Evolutionary conservation across 2,888 invertebrate species (phyloP).

Genomic region (Mythimna ferrago): DNA sequence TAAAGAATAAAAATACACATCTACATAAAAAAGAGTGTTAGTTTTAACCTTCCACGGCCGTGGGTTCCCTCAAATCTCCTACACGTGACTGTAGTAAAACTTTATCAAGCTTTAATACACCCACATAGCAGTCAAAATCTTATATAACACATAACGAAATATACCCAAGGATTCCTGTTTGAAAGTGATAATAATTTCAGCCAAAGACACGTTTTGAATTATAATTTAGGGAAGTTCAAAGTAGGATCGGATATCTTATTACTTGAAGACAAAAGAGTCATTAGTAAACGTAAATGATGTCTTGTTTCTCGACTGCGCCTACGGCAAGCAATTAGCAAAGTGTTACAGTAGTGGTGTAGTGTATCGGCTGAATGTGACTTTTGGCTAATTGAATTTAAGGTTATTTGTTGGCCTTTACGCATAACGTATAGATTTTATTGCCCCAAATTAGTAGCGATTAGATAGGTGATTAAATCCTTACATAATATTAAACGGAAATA

Average conservation of each 20-base stretch:
- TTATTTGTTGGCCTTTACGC: slow-evolving; percentile 2
- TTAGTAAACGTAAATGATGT: slow-evolving; percentile 17
- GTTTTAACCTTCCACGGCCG: not conserved
- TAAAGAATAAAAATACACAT: no score
- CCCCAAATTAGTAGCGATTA: not conserved
- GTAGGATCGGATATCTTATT: slow-evolving; percentile 24
- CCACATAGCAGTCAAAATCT: slow-evolving; percentile 17
- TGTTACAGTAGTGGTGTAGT: slow-evolving; percentile 11
- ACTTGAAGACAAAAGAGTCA: slow-evolving; percentile 37
- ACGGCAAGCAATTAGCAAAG: slow-evolving; percentile 51
- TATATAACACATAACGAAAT: slow-evolving; percentile 19
- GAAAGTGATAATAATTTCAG: slow-evolving; percentile 42
- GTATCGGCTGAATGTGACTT: slow-evolving; percentile 17
- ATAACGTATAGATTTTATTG: slow-evolving; percentile 9
- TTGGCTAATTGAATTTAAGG: slow-evolving; percentile 18
- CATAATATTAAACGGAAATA: no score
- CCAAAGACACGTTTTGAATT: slow-evolving; percentile 28
- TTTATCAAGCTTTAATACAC: slow-evolving; percentile 14
- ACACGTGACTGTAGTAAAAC: slow-evolving; percentile 16
- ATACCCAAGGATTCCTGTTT: slow-evolving; percentile 38
- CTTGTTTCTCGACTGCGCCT: slow-evolving; percentile 17
- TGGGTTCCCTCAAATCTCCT: not conserved
- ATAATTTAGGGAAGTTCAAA: slow-evolving; percentile 30
- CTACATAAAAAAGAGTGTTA: not conserved
- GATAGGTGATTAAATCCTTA: not conserved